A percentile compares a stretch with the other conserved stretches of the same genome.
phyloP scores from a whole-genome alignment of 2,888 invertebrate species.

The Drosophila quinaria region DNA sequence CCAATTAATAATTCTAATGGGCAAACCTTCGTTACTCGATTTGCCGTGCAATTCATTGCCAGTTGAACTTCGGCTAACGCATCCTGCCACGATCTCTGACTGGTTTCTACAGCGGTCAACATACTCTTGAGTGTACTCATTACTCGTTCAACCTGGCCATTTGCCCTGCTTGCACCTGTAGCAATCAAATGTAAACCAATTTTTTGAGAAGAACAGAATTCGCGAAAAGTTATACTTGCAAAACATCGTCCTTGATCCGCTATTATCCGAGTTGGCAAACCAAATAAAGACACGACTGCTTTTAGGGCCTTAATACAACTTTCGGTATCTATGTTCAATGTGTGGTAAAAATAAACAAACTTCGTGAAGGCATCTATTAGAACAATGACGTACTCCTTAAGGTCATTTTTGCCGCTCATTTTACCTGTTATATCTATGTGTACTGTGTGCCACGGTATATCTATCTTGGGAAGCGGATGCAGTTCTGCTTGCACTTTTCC shows the following conservation, averaged over 20 bases:
- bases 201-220: too few species aligned
- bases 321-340: conserved; percentile 11
- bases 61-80: conserved; percentile 6
- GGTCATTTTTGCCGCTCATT: conserved; percentile 12
- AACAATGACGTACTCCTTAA: conserved; percentile 2
- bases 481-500: conserved; percentile 10
- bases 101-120: too few species aligned
- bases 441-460: conserved; percentile 14
- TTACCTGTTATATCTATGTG: conserved; percentile 8
- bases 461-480: conserved; percentile 8
- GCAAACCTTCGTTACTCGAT: conserved; percentile 11
- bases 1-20: conserved; percentile 16
- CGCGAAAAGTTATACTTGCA: too few species aligned
- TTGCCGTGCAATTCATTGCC: conserved; percentile 14
- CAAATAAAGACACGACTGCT: too few species aligned
- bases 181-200: too few species aligned
- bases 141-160: too few species aligned
- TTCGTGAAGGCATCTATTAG: too few species aligned
- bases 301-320: conserved; percentile 1
- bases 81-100: too few species aligned
- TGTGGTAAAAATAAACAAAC: conserved; percentile 14
- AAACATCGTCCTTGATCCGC: too few species aligned
- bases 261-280: too few species aligned
- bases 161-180: too few species aligned
- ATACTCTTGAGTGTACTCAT: too few species aligned